Base-by-base conservation (phyloP, 2,888 invertebrate species). In the Serripes groenlandicus region DNA sequence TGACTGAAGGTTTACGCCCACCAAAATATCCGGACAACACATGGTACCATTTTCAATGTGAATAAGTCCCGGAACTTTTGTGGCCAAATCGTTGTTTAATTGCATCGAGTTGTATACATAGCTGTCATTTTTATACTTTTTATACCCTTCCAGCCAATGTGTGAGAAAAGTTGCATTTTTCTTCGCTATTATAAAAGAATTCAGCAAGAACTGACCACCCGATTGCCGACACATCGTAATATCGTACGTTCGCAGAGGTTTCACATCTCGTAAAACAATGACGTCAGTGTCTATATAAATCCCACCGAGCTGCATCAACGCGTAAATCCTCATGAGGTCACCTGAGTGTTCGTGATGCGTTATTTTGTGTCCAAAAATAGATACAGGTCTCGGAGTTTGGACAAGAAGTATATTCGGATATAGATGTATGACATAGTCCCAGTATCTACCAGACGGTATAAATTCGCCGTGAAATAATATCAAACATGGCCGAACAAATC, bases 251-350 rank as follows among this genome's bases (percentile, higher is more conserved):
- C 73, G 42, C 15, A 78, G 35, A 3, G 32, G 32, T 32, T 58
- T 54, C 26, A 78, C 30, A n/a, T 68, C 60, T 52, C 58, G 66
- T n/a, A 78, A 52, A 9, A 78, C 37, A 4, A 78, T 56, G 7
- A 69, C 66, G 37, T 78, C 78, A 2, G 68, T 69, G 23, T 78
- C 78, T 21, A 78, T 34, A 54, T 78, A 78, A n/a, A 78, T 72
- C 2, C 78, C 78, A 28, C 78, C 78, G 32, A 30, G 34, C n/a
- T 9, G 30, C 26, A 68, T 81, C 23, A 90, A 60, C 1, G 87
- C 87, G 54, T 89, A 78, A 21, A 90, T 83, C 58, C 90, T 64
- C 52, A 85, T 86, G 18, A 90, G 76, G 66, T 90, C 90, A 1
- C 90, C 83, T 11, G 88, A 82, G 82, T 90, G 90, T 62, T 90